Percentiles rank a stretch among this genome's conserved stretches.
Conservation (phyloP, 1,140 invertebrate genomes). For the Listronotus oregonensis region DNA sequence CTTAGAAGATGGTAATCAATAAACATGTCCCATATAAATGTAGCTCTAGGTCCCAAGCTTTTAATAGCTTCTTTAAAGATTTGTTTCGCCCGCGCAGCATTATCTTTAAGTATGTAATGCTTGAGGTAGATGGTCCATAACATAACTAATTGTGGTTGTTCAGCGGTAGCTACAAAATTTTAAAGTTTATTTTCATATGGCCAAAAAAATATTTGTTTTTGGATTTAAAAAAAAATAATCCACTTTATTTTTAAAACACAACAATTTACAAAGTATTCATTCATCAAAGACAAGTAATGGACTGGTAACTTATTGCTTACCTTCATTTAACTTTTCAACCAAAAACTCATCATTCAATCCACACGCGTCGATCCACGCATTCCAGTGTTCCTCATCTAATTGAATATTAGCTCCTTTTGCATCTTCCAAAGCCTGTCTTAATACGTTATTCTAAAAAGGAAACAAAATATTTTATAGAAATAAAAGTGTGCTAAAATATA, state of each 20-base stretch:
- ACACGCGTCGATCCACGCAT: conserved; percentile 33
- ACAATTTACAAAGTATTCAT: background rate
- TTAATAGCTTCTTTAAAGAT: conserved; percentile 27
- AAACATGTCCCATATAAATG: too few relatives aligned
- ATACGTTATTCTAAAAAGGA: conserved; percentile 1
- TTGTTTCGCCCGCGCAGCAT: conserved; percentile 12
- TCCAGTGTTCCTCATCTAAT: conserved; percentile 34
- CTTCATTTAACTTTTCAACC: conserved; percentile 32
- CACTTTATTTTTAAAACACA: too few relatives aligned
- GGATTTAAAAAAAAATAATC: too few relatives aligned
- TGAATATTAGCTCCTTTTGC: conserved; percentile 20
- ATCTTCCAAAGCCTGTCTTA: conserved; percentile 32
- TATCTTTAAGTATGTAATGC: conserved; percentile 23
- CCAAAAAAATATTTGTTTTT: too few relatives aligned
- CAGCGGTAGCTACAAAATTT: conserved; percentile 18
- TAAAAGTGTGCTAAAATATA: too few relatives aligned
- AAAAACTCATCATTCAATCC: conserved; percentile 23
- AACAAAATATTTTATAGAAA: too few relatives aligned
- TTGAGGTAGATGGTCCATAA: conserved; percentile 34
- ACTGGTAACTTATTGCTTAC: conserved; percentile 3
- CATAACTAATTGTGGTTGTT: conserved; percentile 24
- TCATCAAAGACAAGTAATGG: too few relatives aligned
- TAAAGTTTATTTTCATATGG: too few relatives aligned
- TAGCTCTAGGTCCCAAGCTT: background rate
- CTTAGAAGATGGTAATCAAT: too few relatives aligned